phyloP scores from a whole-genome alignment of 2,888 invertebrate species.

The Nomada lathburiana region DNA sequence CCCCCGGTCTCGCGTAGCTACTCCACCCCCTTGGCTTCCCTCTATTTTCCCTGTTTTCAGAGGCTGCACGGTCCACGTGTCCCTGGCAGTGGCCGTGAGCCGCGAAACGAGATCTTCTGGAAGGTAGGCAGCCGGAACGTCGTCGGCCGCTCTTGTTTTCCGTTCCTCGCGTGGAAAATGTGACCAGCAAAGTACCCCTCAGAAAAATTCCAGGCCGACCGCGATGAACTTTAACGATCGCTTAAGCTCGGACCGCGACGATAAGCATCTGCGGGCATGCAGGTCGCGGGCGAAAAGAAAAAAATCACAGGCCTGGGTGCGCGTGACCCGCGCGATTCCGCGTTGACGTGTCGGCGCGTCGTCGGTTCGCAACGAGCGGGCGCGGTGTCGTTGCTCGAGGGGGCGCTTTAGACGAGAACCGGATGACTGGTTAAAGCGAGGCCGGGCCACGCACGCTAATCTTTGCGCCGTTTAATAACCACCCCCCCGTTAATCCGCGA shows the following conservation, averaged over 20 bases:
- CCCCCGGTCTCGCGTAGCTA: neutral
- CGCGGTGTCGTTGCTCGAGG: constrained; percentile 20
- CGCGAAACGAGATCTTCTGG: constrained; percentile 80
- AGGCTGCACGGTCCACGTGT: constrained; percentile 41
- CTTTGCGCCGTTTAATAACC: constrained; percentile 54
- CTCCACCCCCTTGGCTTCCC: neutral
- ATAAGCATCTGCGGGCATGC: constrained; percentile 13
- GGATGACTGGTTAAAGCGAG: constrained; percentile 29
- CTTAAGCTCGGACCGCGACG: neutral
- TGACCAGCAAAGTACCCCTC: neutral
- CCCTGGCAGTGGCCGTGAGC: constrained; percentile 71
- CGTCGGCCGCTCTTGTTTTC: constrained; percentile 2
- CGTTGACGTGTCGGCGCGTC: constrained; percentile 46
- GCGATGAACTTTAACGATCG: constrained; percentile 48
- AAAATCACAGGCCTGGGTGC: constrained; percentile 26
- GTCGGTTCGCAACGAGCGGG: constrained; percentile 27
- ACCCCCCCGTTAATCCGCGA: constrained; percentile 59
- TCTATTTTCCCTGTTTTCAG: constrained; percentile 31
- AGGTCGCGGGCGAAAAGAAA: neutral
- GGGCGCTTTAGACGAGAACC: constrained; percentile 19
- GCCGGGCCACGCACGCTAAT: constrained; percentile 64
- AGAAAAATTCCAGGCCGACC: neutral
- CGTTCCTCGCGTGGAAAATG: neutral
- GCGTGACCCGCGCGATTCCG: constrained; percentile 60
- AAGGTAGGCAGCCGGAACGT: constrained; percentile 52